Base-by-base conservation (phyloP, 1,140 invertebrate species). In the Temnothorax nylanderi region DNA sequence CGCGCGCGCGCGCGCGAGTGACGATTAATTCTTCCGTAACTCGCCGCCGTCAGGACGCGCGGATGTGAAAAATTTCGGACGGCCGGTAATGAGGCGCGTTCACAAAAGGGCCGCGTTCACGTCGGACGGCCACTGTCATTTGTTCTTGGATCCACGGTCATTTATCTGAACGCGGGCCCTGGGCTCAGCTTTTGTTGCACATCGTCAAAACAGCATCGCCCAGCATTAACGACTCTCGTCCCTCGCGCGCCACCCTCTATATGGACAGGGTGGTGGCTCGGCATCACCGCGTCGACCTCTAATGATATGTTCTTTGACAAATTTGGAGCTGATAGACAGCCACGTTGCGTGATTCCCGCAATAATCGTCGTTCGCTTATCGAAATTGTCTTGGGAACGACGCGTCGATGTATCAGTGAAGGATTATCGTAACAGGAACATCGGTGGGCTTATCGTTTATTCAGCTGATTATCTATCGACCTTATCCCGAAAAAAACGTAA, bases 151-250 rank as follows among this genome's bases (percentile, higher is more conserved):
- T 93, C 91, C 89, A 87, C n/a, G 92, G 90, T 93, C 93, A 95
- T 95, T 95, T 95, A 94, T 95, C 93, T 94, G 91, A 49, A 72
- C 58, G 74, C 75, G 74, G 71, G 54, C 69, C 69, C 75, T 71
- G 60, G 84, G 75, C 65, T 87, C 72, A 90, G 86, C 92, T 93
- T 93, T 94, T 94, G 94, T 94, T 90, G 69, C 69, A 76, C 87
- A 88, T 90, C 93, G 93, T 95, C 94, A 94, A 95, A 95, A 95
- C 94, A 94, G 92, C 88, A 93, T 93, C 93, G 92, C 90, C 77
- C 87, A 47, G 74, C 88, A 89, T 92, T 94, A 95, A 94, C 93
- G 93, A 94, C 86, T 90, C 86, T 89, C 92, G 90, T 93, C 91
- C 89, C 88, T 65, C 72, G 34, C 34, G 75, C 86, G 58, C 80